phyloP scores from a whole-genome alignment of 2,888 invertebrate species.

The Rhorus exstirpatorius region DNA sequence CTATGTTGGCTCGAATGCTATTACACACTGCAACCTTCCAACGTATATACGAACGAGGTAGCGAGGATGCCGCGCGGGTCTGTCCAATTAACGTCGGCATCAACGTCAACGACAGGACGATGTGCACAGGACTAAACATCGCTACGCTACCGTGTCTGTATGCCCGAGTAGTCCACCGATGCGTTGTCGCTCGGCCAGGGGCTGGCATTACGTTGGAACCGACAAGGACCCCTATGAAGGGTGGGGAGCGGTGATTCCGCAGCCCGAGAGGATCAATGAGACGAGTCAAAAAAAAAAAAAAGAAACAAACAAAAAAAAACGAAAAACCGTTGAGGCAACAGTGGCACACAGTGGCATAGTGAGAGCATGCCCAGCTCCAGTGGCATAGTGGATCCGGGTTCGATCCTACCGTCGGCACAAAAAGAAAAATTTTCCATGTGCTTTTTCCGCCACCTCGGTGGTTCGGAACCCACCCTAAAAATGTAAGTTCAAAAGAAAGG shows the following conservation, averaged over 20 bases:
- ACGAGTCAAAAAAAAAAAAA: not conserved
- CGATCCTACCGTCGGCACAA: too few species aligned
- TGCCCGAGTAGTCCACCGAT: constrained; percentile 14
- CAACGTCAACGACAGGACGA: constrained; percentile 65
- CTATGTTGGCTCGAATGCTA: constrained; percentile 16
- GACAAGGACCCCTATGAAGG: not conserved
- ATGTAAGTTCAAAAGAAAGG: too few species aligned
- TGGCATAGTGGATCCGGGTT: too few species aligned
- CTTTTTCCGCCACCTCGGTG: too few species aligned
- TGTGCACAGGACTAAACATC: constrained; percentile 61
- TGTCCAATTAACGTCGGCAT: constrained; percentile 68
- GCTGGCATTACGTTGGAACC: constrained; percentile 10
- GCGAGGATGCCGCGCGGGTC: constrained; percentile 47
- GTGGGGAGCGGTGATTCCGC: not conserved
- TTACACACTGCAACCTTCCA: constrained; percentile 31
- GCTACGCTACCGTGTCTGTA: constrained; percentile 59
- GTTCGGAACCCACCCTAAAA: too few species aligned
- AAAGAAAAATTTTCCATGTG: too few species aligned
- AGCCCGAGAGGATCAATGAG: not conserved
- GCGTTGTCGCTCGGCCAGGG: constrained; percentile 28
- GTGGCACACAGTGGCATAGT: too few species aligned
- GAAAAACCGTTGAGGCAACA: too few species aligned
- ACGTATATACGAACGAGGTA: constrained; percentile 2
- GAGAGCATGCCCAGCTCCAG: too few species aligned
- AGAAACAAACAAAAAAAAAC: not conserved